Conservation (phyloP, 1,140 invertebrate genomes). For the Diuraphis noxia region DNA sequence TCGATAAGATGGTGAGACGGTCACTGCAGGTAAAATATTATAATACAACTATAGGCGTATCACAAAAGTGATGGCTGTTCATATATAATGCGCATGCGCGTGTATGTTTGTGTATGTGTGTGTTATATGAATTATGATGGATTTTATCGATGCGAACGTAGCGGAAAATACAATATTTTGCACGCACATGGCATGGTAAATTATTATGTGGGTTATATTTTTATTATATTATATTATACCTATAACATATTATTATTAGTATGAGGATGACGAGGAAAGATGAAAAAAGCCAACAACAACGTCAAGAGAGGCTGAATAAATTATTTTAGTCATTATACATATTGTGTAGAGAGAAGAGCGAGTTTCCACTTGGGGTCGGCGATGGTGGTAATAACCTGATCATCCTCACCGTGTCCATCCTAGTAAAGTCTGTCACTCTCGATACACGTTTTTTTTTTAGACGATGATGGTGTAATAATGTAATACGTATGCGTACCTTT, state of each 20-base stretch:
- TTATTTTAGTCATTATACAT: background rate
- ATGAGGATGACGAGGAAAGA: background rate
- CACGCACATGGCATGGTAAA: background rate
- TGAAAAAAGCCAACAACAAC: background rate
- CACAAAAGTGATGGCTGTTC: background rate
- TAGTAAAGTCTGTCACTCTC: background rate
- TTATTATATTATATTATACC: background rate
- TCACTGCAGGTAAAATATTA: background rate
- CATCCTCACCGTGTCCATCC: background rate
- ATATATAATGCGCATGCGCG: background rate
- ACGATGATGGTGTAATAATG: rapidly evolving
- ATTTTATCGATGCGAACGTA: background rate
- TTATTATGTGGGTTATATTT: background rate
- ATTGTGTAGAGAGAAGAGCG: background rate
- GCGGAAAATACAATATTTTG: background rate
- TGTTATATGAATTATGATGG: background rate
- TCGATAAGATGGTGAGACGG: too few species aligned
- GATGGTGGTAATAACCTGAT: background rate
- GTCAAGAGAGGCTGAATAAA: background rate
- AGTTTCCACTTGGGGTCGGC: background rate
- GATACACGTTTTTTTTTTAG: background rate
- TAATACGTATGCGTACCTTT: background rate
- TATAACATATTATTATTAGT: background rate
- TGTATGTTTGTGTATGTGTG: background rate
- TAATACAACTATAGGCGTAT: background rate